These are phyloP conservation scores for Cololabis saira DNA, from an alignment of 2,113 vertebrate species.

Conservation along the genomic window DNA sequence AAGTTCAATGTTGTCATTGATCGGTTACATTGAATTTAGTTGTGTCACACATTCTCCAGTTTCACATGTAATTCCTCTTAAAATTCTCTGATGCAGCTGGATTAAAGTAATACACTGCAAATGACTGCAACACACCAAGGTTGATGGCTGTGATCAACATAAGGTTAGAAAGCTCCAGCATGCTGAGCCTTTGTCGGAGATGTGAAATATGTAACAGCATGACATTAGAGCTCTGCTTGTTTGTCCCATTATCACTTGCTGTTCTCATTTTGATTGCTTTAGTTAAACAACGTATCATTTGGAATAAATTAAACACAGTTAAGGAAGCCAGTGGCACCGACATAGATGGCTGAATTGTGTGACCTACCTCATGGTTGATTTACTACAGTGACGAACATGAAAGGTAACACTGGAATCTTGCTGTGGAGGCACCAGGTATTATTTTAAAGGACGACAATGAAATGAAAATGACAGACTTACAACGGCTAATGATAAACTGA, in stretches of 20 bases:
- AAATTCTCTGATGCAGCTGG: not conserved
- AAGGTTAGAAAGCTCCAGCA: not conserved
- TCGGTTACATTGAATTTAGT: not conserved
- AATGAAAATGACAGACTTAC: not conserved
- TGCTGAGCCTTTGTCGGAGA: not conserved
- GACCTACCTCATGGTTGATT: not conserved
- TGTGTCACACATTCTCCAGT: not conserved
- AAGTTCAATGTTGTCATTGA: not conserved
- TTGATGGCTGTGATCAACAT: not conserved
- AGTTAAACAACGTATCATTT: constrained; percentile 8
- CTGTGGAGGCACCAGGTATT: not conserved
- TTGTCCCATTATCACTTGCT: not conserved
- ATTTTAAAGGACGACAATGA: constrained; percentile 5
- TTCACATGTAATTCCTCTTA: not conserved
- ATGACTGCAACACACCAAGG: no score
- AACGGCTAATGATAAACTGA: constrained; percentile 44
- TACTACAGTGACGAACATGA: not conserved
- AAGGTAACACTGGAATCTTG: not conserved
- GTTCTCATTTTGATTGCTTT: not conserved
- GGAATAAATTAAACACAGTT: not conserved
- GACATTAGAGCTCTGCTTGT: not conserved
- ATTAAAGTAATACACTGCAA: not conserved
- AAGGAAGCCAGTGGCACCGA: not conserved
- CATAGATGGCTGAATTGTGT: constrained; percentile 12
- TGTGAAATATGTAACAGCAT: constrained; percentile 1